Evolutionary conservation across 2,888 invertebrate genomes (phyloP), one percentile per base, ranked within the genome.

Genomic region (Molorchus minor): DNA sequence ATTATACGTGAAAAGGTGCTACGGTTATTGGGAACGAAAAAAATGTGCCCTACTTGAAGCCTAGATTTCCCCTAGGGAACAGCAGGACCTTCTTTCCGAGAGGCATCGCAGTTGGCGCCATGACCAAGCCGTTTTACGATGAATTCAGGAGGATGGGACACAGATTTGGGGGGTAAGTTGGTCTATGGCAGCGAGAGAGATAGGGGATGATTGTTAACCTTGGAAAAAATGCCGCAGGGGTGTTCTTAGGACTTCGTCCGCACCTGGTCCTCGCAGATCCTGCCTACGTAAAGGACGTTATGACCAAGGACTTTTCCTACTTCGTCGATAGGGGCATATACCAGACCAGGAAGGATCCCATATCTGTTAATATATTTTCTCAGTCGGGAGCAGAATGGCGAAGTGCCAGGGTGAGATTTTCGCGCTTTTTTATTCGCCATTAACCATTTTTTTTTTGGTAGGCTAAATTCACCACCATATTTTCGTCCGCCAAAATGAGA

Each of bases 241-340:
- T 62, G 1, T 62, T 49, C 30, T 19, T 57, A 12, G 62, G 59
- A 5, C n/a, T 60, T 10, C 41, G 65, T 13, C 75, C 75, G 2
- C 40, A 58, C 8, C 41, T 77, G 5, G 51, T 77, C 1, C 15
- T 75, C 3, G 19, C 71, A 3, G 74, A 76, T 57, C 72, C 74
- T 1, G 69, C 71, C 3, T 49, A 72, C 15, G 64, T 75, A 13
- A 69, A 68, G 53, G 56, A 62, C 17, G 61, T 77, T 15, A 36
- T 76, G 13, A 66, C 68, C 3, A 72, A 67, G 47, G 77, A 77
- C 56, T 77, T 76, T 54, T 49, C 55, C 1, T 46, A 71, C 53
- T 77, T 77, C 55, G 66, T 65, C 3, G 68, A 72, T 47, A 65
- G 75, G 13, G 73, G 71, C 0, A 35, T 72, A n/a, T 66, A 70